Base-by-base conservation (phyloP, 2,888 invertebrate genomes). In the Antitype chi region DNA sequence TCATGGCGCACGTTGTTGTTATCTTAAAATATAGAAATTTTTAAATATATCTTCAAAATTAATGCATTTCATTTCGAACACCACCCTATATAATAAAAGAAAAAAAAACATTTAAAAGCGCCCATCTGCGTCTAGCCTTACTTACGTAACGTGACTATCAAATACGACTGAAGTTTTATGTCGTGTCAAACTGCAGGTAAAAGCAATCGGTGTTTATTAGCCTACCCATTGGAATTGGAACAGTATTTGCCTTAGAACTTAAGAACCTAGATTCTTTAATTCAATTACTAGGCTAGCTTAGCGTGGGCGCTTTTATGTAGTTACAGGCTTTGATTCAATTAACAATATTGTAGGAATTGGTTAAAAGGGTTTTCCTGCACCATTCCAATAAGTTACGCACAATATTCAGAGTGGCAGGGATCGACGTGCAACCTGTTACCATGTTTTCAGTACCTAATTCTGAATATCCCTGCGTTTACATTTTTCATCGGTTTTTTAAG, bases 201-300 rank as follows among this genome's bases (percentile, higher is more conserved):
- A 78, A 38, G 63, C 64, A 64, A 79, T 69, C 71, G 23, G 25
- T 69, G 68, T 74, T 60, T 68, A 78, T 69, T 69, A 66, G 60
- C 23, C 9, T 71, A 20, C 52, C 52, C 20, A 52, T 52, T 23
- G 52, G 52, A 20, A 81, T 79, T 15, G 60, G 43, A 71, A 75
- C 43, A 38, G 59, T 74, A 70, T 68, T 69, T 63, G 55, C 47
- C 55, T 59, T 47, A 70, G 63, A 60, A 69, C 49, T 59, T 53
- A 64, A 59, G 55, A 67, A 32, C 62, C 43, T 60, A 55, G 60
- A 74, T 78, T 82, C 60, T 17, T 70, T 59, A 63, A 68, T 82
- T 64, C 74, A 82, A 82, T 82, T 82, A 74, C 49, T 55, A 32
- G 49, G 6, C 55, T 57, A 20, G 17, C 32, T 63, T 62, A 63